These are phyloP conservation scores for Zeuzera pyrina DNA, from an alignment of 2,888 invertebrate genomes.

Conservation along the genomic window DNA sequence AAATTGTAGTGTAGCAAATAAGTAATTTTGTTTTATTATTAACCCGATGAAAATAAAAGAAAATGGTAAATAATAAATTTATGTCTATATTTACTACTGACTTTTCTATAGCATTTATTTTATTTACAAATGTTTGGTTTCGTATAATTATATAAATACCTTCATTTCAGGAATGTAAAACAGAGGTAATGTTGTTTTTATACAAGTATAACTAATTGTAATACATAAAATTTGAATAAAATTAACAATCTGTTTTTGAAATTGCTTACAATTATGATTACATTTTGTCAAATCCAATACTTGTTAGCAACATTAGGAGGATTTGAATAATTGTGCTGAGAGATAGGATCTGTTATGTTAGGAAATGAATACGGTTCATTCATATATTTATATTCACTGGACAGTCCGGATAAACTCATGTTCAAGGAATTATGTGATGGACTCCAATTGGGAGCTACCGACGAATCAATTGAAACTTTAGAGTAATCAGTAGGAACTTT, in stretches of 20 bases:
- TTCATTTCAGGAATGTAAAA: constrained; percentile 46
- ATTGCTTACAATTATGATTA: constrained; percentile 16
- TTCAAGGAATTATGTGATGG: constrained; percentile 63
- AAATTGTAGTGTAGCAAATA: neutral
- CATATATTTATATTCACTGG: constrained; percentile 67
- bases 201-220: constrained; percentile 26
- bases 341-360: constrained; percentile 55
- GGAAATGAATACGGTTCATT: constrained; percentile 65
- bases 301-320: constrained; percentile 57
- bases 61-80: neutral
- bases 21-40: neutral
- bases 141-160: constrained; percentile 35
- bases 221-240: constrained; percentile 41
- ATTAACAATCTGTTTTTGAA: constrained; percentile 24
- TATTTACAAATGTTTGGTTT: constrained; percentile 64
- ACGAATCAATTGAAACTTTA: constrained; percentile 64
- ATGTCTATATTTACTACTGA: constrained; percentile 46
- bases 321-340: constrained; percentile 61
- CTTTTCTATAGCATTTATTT: constrained; percentile 33
- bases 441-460: constrained; percentile 68
- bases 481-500: constrained; percentile 70
- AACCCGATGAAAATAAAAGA: neutral
- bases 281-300: constrained; percentile 62
- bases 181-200: constrained; percentile 54
- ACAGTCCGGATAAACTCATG: constrained; percentile 60